phyloP scores from a whole-genome alignment of 2,797 vertebrate genomes.

The Mycteria americana region DNA sequence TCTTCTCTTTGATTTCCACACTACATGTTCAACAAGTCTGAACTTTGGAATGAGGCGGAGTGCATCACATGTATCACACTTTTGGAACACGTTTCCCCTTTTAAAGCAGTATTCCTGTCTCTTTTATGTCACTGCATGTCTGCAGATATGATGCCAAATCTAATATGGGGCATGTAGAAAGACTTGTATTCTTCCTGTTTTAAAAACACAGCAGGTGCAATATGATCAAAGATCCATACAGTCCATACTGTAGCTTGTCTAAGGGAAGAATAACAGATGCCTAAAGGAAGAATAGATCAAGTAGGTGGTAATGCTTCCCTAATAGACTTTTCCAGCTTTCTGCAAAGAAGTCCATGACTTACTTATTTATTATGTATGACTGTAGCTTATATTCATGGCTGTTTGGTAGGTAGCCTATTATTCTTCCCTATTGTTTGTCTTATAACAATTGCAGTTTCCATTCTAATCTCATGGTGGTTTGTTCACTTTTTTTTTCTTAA shows the following conservation, averaged over 20 bases:
- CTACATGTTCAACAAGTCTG: neutral
- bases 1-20: neutral
- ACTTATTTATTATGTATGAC: neutral
- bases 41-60: conserved; percentile 1
- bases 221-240: neutral
- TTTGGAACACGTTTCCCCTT: neutral
- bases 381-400: neutral
- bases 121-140: neutral
- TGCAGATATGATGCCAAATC: neutral
- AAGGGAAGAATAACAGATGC: neutral
- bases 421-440: neutral
- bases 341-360: neutral
- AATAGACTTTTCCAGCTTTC: neutral
- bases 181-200: neutral
- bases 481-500: neutral
- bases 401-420: neutral
- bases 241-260: neutral
- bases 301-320: neutral
- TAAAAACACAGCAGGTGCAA: neutral
- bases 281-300: neutral
- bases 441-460: neutral
- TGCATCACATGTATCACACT: neutral
- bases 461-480: neutral
- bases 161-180: neutral
- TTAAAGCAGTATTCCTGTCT: neutral